phyloP scores from a whole-genome alignment of 2,113 vertebrate species.

The Oxyruncus cristatus region DNA sequence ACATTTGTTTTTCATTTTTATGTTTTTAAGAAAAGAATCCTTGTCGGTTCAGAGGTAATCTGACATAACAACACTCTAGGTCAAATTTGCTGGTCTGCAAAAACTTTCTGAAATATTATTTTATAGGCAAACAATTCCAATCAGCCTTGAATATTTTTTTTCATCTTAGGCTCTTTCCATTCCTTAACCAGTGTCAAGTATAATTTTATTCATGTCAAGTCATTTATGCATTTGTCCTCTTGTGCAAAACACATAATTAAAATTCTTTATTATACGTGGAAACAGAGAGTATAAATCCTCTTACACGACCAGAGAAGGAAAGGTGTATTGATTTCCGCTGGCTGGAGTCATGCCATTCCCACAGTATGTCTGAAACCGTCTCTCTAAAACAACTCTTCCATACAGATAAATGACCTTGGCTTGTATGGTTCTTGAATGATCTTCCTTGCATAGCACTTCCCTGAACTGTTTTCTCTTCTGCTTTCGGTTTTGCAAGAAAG shows the following conservation, averaged over 20 bases:
- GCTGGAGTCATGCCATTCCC: not conserved
- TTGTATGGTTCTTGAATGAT: not conserved
- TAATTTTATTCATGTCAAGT: not conserved
- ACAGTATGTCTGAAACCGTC: not conserved
- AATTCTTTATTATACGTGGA: not conserved
- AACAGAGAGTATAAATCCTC: not conserved
- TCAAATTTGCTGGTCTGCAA: not conserved
- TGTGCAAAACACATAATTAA: not conserved
- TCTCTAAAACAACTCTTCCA: not conserved
- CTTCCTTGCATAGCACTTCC: not conserved
- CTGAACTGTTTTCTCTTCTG: not conserved
- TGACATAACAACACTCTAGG: not conserved
- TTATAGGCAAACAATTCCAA: not conserved
- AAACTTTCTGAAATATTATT: not conserved
- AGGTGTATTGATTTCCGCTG: not conserved
- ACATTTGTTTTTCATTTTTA: not conserved
- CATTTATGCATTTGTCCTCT: not conserved
- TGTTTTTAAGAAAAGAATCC: not conserved
- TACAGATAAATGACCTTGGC: not conserved
- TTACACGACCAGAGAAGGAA: not conserved
- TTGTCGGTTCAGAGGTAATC: not conserved
- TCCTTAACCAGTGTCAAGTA: not conserved
- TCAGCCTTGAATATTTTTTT: not conserved
- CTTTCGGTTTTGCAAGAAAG: not conserved
- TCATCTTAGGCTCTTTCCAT: not conserved